phyloP scores from a whole-genome alignment of 2,888 invertebrate genomes.

The Tiphia femorata region DNA sequence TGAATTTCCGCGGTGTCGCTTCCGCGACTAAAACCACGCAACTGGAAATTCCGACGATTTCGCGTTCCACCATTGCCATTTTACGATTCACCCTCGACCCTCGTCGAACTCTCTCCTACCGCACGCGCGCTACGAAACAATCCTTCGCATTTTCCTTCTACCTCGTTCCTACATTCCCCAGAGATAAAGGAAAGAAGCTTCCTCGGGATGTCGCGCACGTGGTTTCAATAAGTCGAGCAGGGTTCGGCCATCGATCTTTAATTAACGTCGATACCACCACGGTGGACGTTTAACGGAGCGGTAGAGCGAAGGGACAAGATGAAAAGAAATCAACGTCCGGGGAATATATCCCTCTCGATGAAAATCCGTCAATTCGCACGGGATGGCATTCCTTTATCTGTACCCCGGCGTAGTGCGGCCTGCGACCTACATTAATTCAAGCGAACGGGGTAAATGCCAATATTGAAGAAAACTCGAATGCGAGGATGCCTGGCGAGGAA shows the following conservation, averaged over 20 bases:
- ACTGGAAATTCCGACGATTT: background rate
- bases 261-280: too few species aligned
- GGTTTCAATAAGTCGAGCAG: background rate
- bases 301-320: constrained; percentile 1
- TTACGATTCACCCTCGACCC: constrained; percentile 24
- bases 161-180: background rate
- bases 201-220: too few species aligned
- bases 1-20: background rate
- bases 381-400: constrained; percentile 23
- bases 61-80: constrained; percentile 12
- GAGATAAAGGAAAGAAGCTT: too few species aligned
- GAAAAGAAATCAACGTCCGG: background rate
- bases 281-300: too few species aligned
- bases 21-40: background rate
- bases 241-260: background rate
- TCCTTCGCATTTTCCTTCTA: background rate
- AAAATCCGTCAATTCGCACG: constrained; percentile 1
- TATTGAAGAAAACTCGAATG: constrained; percentile 20
- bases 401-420: too few species aligned
- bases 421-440: constrained; percentile 29
- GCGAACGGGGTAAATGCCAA: constrained; percentile 25
- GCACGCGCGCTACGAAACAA: background rate
- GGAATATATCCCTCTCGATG: background rate
- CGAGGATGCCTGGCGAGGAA: background rate
- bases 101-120: constrained; percentile 13